These are phyloP conservation scores for Enteromius afrohamiltoni DNA, from an alignment of 2,797 vertebrate species.

Conservation along the genomic window DNA sequence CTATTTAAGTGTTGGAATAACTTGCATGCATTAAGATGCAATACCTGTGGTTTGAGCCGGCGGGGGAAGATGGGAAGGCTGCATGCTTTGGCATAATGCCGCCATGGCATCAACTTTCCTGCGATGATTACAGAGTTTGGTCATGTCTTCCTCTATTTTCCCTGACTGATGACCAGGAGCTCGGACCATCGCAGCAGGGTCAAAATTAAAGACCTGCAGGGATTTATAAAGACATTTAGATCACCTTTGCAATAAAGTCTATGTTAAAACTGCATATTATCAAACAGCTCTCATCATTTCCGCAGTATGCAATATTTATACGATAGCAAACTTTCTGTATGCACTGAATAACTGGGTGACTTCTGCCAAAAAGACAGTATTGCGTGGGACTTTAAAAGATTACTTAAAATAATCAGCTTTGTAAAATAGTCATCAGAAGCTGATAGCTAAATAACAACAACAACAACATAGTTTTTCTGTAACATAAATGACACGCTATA, in stretches of 20 bases:
- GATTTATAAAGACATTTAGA: background rate
- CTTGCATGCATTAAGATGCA: background rate
- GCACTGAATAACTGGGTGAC: background rate
- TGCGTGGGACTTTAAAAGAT: background rate
- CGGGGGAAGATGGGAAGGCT: slow-evolving; percentile 79
- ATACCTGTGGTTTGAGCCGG: slow-evolving; percentile 78
- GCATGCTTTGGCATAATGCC: slow-evolving; percentile 88
- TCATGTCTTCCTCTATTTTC: slow-evolving; percentile 93
- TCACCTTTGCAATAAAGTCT: background rate
- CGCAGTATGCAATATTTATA: background rate
- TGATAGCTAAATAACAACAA: background rate
- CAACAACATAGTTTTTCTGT: background rate
- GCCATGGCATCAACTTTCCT: slow-evolving; percentile 95
- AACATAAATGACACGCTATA: background rate
- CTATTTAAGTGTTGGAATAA: background rate
- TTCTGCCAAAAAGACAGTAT: background rate
- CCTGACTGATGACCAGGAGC: slow-evolving; percentile 80
- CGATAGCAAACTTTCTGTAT: no score
- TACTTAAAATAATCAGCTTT: background rate
- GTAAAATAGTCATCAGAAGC: background rate
- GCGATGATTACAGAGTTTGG: slow-evolving; percentile 94
- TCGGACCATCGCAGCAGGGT: slow-evolving; percentile 82
- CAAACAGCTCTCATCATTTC: background rate
- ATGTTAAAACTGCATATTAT: background rate
- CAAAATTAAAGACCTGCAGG: slow-evolving; percentile 91